Percentiles rank a stretch among this genome's conserved stretches.
Evolutionary conservation across 2,797 vertebrate species (phyloP).

Genomic region (Aulostomus chinensis): DNA sequence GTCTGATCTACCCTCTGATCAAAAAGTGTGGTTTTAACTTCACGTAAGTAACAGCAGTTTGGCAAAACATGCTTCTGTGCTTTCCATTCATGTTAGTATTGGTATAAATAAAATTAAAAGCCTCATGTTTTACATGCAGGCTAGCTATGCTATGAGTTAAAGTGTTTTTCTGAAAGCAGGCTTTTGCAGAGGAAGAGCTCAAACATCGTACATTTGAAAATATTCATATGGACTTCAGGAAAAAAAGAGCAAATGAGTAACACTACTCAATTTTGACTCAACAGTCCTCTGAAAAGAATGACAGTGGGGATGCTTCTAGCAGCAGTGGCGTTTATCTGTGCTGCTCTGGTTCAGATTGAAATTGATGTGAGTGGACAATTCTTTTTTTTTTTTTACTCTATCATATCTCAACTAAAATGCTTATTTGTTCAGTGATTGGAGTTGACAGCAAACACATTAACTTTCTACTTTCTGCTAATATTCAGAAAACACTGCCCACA

Average conservation of each 20-base stretch:
- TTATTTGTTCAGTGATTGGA: too few species aligned
- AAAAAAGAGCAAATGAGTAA: neutral
- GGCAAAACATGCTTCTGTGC: too few species aligned
- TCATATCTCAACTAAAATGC: too few species aligned
- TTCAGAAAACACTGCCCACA: conserved; percentile 87
- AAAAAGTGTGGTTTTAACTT: conserved; percentile 91
- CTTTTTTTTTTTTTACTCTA: too few species aligned
- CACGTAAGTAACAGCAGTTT: conserved; percentile 81
- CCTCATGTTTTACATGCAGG: too few species aligned
- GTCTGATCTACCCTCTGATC: conserved; percentile 88
- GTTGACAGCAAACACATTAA: neutral
- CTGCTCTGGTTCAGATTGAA: conserved; percentile 87
- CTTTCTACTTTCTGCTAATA: conserved; percentile 5
- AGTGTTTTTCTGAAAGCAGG: too few species aligned
- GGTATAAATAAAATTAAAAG: too few species aligned
- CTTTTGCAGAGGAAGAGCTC: too few species aligned
- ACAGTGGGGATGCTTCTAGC: conserved; percentile 94
- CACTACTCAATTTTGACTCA: conserved; percentile 15
- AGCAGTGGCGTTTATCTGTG: conserved; percentile 88
- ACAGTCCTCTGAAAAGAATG: conserved; percentile 91
- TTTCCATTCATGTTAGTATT: too few species aligned
- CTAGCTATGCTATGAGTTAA: too few species aligned
- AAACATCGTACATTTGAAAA: too few species aligned
- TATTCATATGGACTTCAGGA: too few species aligned
- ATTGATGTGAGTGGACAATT: conserved; percentile 88